phyloP scores from a whole-genome alignment of 2,797 vertebrate species.

The Podarcis siculus region DNA sequence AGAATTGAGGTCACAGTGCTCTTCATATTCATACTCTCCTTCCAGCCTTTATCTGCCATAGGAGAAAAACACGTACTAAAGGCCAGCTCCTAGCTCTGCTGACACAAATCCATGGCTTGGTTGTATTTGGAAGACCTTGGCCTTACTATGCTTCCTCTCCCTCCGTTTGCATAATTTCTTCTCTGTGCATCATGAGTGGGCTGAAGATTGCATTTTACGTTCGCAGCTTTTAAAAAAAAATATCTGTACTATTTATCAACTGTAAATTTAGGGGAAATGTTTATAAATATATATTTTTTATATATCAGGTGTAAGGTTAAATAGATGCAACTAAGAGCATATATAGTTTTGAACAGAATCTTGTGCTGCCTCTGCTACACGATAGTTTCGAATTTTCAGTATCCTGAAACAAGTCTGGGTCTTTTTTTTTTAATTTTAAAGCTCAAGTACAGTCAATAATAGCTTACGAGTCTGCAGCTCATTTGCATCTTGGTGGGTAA shows the following conservation, averaged over 20 bases:
- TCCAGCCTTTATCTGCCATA: not conserved
- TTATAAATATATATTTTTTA: constrained; percentile 81
- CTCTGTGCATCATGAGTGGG: constrained; percentile 28
- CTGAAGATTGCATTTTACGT: constrained; percentile 64
- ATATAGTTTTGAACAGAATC: constrained; percentile 69
- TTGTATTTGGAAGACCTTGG: constrained; percentile 50
- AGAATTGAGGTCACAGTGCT: not conserved
- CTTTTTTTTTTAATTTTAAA: constrained; percentile 73
- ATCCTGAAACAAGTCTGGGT: constrained; percentile 58
- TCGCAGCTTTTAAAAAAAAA: constrained; percentile 75
- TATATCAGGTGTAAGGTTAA: constrained; percentile 73
- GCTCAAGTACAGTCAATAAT: constrained; percentile 51
- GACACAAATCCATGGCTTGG: not conserved
- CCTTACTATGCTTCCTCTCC: constrained; percentile 63
- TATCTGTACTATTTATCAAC: constrained; percentile 63
- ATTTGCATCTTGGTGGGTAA: constrained; percentile 33
- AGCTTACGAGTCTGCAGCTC: constrained; percentile 7
- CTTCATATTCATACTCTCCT: no score
- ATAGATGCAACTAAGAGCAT: constrained; percentile 66
- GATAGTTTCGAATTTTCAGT: constrained; percentile 57
- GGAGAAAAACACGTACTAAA: not conserved
- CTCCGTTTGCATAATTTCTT: constrained; percentile 61
- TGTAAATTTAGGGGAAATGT: constrained; percentile 76
- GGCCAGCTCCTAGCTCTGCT: not conserved
- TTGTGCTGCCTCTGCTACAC: constrained; percentile 63